Conservation (phyloP, 2,113 vertebrate species). For the Rhinichthys klamathensis region DNA sequence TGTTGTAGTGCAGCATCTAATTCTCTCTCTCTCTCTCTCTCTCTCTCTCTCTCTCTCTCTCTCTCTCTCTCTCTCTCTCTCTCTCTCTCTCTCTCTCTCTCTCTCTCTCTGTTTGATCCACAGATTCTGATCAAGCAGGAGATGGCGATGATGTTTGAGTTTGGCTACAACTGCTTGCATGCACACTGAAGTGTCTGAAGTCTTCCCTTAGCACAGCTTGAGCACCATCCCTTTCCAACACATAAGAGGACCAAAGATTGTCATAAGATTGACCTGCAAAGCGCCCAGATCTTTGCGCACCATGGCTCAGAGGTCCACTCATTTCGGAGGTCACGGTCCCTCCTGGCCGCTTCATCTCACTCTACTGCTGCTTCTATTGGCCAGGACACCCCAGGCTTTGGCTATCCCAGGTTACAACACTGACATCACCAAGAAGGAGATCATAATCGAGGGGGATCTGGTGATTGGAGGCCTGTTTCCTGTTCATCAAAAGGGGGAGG, state of each 20-base stretch:
- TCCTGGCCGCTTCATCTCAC: constrained; percentile 45
- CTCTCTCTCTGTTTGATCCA: constrained; percentile 69
- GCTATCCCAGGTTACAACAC: constrained; percentile 44
- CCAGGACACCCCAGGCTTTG: constrained; percentile 36
- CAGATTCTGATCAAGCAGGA: constrained; percentile 69
- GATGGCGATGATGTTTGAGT: constrained; percentile 66
- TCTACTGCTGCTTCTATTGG: constrained; percentile 46
- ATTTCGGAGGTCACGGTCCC: constrained; percentile 22
- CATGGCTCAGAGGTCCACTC: constrained; percentile 44
- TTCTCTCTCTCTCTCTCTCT: constrained; percentile 55
- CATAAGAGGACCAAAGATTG: constrained; percentile 34
- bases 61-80: constrained; percentile 50
- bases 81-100: constrained; percentile 49
- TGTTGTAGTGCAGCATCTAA: constrained; percentile 59
- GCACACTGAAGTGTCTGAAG: constrained; percentile 60
- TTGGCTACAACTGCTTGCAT: constrained; percentile 69
- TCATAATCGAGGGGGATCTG: constrained; percentile 90
- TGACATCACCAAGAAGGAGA: constrained; percentile 83
- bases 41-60: constrained; percentile 48
- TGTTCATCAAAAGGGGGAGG: constrained; percentile 91
- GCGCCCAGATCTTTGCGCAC: background rate
- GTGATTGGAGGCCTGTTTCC: constrained; percentile 96
- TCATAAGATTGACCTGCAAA: constrained; percentile 9
- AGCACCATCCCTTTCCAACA: constrained; percentile 45
- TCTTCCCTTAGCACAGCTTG: constrained; percentile 54